Evolutionary conservation across 2,113 vertebrate species (phyloP).

Genomic region (Cichladusa arquata): DNA sequence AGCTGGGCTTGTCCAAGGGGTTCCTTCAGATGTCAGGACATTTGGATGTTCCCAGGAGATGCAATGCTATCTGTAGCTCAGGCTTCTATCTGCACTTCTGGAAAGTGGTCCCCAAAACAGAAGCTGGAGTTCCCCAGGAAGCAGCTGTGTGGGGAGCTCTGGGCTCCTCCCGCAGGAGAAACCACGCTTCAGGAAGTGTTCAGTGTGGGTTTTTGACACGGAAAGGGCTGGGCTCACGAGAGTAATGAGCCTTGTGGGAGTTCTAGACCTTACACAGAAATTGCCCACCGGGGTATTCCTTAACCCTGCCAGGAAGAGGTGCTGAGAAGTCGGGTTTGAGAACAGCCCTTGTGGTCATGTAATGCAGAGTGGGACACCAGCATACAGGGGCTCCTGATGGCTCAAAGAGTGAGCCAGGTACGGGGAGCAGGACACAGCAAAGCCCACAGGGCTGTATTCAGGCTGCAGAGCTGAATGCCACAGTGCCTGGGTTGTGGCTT

Average conservation of each 20-base stretch:
- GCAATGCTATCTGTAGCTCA: background rate
- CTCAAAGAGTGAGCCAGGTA: fast-evolving
- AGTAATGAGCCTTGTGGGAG: background rate
- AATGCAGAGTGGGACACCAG: background rate
- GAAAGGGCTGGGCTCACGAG: background rate
- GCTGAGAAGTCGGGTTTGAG: background rate
- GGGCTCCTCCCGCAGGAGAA: background rate
- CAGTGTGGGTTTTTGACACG: background rate
- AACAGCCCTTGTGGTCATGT: background rate
- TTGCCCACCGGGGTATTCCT: background rate
- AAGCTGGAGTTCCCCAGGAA: slow-evolving; percentile 12
- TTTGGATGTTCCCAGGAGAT: background rate
- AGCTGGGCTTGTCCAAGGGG: background rate
- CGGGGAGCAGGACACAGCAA: background rate
- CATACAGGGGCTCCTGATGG: background rate
- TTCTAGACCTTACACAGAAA: background rate
- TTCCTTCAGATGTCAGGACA: fast-evolving
- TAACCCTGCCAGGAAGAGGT: background rate
- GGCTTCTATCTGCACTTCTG: background rate
- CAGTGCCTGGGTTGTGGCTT: background rate
- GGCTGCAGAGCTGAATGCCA: background rate
- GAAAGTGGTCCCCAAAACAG: background rate
- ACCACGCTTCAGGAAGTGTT: background rate
- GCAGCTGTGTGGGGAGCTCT: background rate
- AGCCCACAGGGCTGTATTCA: fast-evolving